Percentiles rank a stretch among this genome's conserved stretches.
Evolutionary conservation across 2,797 vertebrate genomes (phyloP).

Genomic region (Tokudaia muenninki): DNA sequence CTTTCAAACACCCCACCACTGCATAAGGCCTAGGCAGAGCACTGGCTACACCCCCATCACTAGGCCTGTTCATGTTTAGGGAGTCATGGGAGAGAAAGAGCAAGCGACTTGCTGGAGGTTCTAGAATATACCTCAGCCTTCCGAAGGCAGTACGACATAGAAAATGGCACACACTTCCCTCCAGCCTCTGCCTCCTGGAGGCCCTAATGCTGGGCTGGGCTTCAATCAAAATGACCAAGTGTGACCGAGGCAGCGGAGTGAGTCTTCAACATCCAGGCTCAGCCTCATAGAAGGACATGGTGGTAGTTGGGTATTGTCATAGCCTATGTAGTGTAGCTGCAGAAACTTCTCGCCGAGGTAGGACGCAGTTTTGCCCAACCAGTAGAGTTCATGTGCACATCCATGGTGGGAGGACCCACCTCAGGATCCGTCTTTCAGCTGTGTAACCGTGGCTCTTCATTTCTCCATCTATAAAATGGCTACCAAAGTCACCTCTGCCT

Average conservation of each 20-base stretch:
- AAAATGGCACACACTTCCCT: neutral
- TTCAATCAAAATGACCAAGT: neutral
- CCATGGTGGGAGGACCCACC: too few species aligned
- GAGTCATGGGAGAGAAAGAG: too few species aligned
- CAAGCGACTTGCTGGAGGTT: neutral
- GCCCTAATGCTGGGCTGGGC: neutral
- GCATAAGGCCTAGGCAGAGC: accelerated
- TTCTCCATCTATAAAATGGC: neutral
- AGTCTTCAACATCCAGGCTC: neutral
- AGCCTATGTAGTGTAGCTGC: neutral
- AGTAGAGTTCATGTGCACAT: accelerated
- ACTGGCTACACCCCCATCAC: accelerated
- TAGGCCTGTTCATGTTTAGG: neutral
- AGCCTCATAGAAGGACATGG: neutral
- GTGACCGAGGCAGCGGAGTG: neutral
- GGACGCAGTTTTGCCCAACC: neutral
- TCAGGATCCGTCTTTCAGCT: neutral
- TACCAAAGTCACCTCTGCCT: neutral
- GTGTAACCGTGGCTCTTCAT: neutral
- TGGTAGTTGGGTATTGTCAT: neutral
- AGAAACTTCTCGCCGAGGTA: neutral
- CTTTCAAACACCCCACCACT: accelerated
- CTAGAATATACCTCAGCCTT: neutral
- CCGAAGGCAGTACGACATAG: neutral
- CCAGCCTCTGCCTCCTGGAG: neutral